Base-by-base conservation (phyloP, 2,113 vertebrate genomes). In the Dunckerocampus dactyliophorus region DNA sequence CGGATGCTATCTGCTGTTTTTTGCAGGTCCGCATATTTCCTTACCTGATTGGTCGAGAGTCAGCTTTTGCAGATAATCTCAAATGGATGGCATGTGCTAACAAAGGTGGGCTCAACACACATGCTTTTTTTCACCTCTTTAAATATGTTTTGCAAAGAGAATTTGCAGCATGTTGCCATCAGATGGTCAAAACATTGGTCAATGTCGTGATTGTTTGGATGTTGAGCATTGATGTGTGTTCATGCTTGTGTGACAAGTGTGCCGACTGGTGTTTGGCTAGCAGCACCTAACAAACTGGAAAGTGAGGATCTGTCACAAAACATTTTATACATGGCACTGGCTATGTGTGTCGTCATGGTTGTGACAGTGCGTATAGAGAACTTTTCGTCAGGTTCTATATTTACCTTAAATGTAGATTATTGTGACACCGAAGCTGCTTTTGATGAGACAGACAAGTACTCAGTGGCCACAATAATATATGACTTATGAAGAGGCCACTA, bases 51-150 rank as follows among this genome's bases (percentile, higher is more conserved):
- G 97, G 97, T 81, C 93, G 96, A 74, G 96, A 99, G 85, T 94
- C 94, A 39, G 95, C 95, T 51, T 99, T 99, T 79, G 95, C 97
- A 67, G 95, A 99, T 87, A 99, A 98, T 75, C 88, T 99, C 49
- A 99, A 99, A 88, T 99, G 97, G 97, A 99, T 99, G 95, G 97
- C 97, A 16, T 99, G 97, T 80, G 95, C 95, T 67, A 99, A 99
- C 86, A 99, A 98, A 97, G 97, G 97, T 98, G 69, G 67, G 82
- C 66, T 76, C 45, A 53, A 42, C 59, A 58, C 47, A 46, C 47
- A 1, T 48, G 37, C 37, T 11, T 34, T 59, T 52, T 24, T 60
- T 63, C 53, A 22, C 43, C 14, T 22, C 49, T 15, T 16, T 6
- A 67, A 62, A 69, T 71, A 1, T 56, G 80, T 57, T 82, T 82